Base-by-base conservation (phyloP, 2,888 invertebrate species). In the Penaeus monodon region DNA sequence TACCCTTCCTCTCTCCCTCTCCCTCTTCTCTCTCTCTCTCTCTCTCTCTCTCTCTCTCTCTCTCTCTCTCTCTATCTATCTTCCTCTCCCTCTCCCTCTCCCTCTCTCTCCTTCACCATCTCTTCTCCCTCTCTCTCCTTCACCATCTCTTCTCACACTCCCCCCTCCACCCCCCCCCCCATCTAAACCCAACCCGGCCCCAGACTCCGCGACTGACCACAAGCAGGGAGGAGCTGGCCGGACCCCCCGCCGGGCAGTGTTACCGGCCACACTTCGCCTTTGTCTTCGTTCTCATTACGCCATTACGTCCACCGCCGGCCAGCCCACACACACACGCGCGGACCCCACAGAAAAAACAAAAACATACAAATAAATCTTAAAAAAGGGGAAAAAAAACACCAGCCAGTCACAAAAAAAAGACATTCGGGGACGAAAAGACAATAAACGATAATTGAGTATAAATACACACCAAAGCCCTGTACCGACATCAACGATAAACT, bases 211-310 rank as follows among this genome's bases (percentile, higher is more conserved):
- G 57, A 57, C 57, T 57, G 57, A 57, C 57, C 57, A 57, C 57
- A 57, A 57, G 57, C 57, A 57, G 57, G 57, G 57, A 57, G 57
- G 57, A 57, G 57, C 2, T 17, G 57, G 57, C 38, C 49, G 49
- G 49, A 24, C 66, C 80, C 80, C 80, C 80, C 66, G 65, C 49
- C 44, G 80, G 20, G 66, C 66, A 66, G 65, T 66, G 66, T 81
- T 81, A 81, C 65, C 38, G n/a, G 24, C 80, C 80, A 66, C 80
- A 81, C 80, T 44, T 81, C 66, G 17, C 80, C 66, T 70, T 81
- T 70, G 49, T 68, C 27, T 22, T 24, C 70, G 20, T 33, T 29
- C 44, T 68, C 81, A 81, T 29, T 81, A 70, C 70, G 24, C 64
- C 81, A 70, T 70, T 70, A 70, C 77, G 49, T 57, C 77, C 74